Evolutionary conservation across 2,888 invertebrate genomes (phyloP), one percentile per base, ranked within the genome.

Genomic region (Pyrochroa serraticornis): DNA sequence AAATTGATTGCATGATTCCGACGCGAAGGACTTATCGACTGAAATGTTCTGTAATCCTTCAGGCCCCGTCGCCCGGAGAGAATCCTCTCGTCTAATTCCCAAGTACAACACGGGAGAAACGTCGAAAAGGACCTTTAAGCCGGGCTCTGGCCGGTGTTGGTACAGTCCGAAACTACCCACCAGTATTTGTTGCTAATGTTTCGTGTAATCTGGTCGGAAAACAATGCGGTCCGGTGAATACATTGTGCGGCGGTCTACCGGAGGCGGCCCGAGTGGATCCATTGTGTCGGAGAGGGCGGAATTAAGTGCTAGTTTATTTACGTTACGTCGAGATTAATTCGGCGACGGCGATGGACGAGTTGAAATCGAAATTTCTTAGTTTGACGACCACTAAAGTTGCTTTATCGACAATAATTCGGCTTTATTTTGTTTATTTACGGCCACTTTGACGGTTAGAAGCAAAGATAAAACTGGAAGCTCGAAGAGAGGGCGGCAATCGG

Each of bases 1-100:
- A 56, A 50, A 56, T 56, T 56, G 56, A 56, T 56, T 56, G 56
- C 56, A 50, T 56, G 56, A 56, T 45, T 50, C 50, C 38, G 39
- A 39, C 45, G 39, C 45, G 46, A 47, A 50, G 56, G 56, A 56
- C 56, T 55, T 55, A 55, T 48, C 48, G 47, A 42, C 48, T 56
- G 45, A 56, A 56, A 56, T 38, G 56, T 49, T 56, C 56, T 39
- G 37, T 56, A 56, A 56, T 56, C 56, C 45, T 14, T 8, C 8
- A 33, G 45, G 38, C 37, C n/a, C 36, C 34, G 48, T 43, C 43
- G 42, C 33, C 38, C 34, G 30, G 35, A 33, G 35, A 39, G 35
- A 56, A 49, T 39, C 56, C 49, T 49, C 50, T 45, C 44, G 32
- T 44, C 44, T 56, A 56, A 56, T 56, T 56, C 56, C 44, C 49